A percentile compares a stretch with the other conserved stretches of the same genome.
Evolutionary conservation across 2,888 invertebrate genomes (phyloP).

Genomic region (Dryobotodes eremita): DNA sequence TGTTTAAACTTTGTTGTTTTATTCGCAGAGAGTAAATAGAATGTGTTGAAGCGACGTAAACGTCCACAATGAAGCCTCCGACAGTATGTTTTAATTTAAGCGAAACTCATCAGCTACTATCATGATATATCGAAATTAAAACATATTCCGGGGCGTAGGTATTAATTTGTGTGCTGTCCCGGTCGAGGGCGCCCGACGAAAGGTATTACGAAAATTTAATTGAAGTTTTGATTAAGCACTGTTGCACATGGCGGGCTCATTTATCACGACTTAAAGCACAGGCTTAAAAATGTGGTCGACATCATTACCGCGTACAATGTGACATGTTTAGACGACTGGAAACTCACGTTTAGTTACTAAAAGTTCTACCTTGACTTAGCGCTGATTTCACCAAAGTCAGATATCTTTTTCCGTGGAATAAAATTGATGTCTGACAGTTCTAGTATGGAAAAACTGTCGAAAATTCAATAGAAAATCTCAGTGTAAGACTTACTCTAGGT

Average conservation of each 20-base stretch:
- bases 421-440: too few relatives aligned
- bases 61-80: conserved; percentile 37
- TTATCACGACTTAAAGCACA: conserved; percentile 60
- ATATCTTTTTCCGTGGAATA: too few relatives aligned
- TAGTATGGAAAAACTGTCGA: too few relatives aligned
- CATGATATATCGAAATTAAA: conserved; percentile 79
- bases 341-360: conserved; percentile 55
- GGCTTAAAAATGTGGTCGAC: conserved; percentile 65
- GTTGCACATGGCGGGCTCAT: conserved; percentile 79
- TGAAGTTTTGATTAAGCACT: conserved; percentile 88
- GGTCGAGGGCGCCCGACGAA: conserved; percentile 80
- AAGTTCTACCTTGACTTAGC: conserved; percentile 45
- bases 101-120: conserved; percentile 70
- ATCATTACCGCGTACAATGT: conserved; percentile 43
- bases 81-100: conserved; percentile 66
- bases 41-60: conserved; percentile 31
- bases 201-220: conserved; percentile 88
- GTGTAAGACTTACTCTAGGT: too few relatives aligned
- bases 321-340: conserved; percentile 19
- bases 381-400: too few relatives aligned
- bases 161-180: conserved; percentile 83
- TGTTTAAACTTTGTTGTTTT: conserved; percentile 40
- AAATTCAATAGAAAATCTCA: too few relatives aligned
- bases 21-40: conserved; percentile 31
- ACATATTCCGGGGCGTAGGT: conserved; percentile 79